Evolutionary conservation across 2,113 vertebrate species (phyloP).

Genomic region (Regulus satrapa): DNA sequence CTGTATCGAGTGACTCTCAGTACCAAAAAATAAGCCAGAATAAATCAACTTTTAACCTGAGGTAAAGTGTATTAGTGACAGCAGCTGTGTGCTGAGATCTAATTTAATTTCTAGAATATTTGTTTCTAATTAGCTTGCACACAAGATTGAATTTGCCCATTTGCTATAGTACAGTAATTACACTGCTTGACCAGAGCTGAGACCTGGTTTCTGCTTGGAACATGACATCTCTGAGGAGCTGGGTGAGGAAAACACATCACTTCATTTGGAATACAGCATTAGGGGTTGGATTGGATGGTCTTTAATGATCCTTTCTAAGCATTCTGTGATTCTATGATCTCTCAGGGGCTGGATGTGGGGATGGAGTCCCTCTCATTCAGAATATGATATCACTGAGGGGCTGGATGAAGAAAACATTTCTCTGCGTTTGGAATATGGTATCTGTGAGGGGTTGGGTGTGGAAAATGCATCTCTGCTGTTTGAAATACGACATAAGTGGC

Average conservation of each 20-base stretch:
- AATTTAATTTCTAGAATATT: neutral
- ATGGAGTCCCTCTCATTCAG: fast-evolving
- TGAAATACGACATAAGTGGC: fast-evolving
- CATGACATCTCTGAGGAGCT: neutral
- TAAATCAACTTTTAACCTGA: neutral
- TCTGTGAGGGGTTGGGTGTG: neutral
- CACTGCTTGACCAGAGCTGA: fast-evolving
- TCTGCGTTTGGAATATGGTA: fast-evolving
- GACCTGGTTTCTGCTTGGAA: neutral
- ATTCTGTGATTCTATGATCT: neutral
- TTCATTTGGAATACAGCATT: neutral
- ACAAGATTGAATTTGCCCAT: neutral
- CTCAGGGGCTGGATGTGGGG: neutral
- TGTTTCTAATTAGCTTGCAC: neutral
- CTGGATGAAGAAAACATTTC: neutral
- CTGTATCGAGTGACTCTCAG: fast-evolving
- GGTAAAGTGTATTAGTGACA: neutral
- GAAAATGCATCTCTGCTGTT: neutral
- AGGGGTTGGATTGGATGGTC: neutral
- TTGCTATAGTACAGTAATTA: neutral
- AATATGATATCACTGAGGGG: neutral
- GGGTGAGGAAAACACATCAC: neutral
- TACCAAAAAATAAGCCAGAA: neutral
- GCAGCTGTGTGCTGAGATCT: neutral
- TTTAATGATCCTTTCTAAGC: neutral